Base-by-base conservation (phyloP, 2,113 vertebrate species). In the Hypocryptadius cinnamomeus region DNA sequence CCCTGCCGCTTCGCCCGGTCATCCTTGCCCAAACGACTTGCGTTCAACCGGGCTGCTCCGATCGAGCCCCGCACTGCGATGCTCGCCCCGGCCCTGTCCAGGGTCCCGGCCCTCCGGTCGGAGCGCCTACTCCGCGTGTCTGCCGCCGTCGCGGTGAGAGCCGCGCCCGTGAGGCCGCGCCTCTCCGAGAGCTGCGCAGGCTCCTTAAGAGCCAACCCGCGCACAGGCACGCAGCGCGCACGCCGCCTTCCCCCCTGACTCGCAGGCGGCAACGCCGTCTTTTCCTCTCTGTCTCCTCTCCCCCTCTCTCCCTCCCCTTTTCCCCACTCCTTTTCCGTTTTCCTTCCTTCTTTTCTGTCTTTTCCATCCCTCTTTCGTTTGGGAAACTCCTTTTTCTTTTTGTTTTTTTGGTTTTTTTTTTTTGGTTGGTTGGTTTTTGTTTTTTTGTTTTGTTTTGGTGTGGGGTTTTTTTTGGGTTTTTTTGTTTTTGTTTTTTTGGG, bases 1-100 rank as follows among this genome's bases (percentile, higher is more conserved):
- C 24, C 30, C 5, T 42, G 30, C 15, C 1, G 5, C 65, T 40
- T n/a, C 1, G 0, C 24, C 8, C 39, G 20, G 4, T 2, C 5
- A 12, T 30, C 25, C 45, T 19, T 28, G 44, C 56, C 31, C 7
- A 25, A 35, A 31, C 45, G 16, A 30, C 16, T 10, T 9, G 37
- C 8, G 5, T 51, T 5, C 31, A 35, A 20, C 16, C 16, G 31
- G 23, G 35, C 6, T 2, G 6, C 6, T 2, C 37, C 3, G 15
- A 70, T 6, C 8, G 19, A 70, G 54, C 15, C 16, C 7, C 4
- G 27, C 20, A 9, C 20, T 15, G 47, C 5, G 3, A 23, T 23
- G 6, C 31, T 24, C 2, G 4, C 37, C 5, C 8, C 2, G 5
- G 13, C 4, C 24, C 56, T 53, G 27, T 31, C 27, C 39, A 45